Evolutionary conservation across 1,140 invertebrate genomes (phyloP).

Genomic region (Eufriesea mexicana): DNA sequence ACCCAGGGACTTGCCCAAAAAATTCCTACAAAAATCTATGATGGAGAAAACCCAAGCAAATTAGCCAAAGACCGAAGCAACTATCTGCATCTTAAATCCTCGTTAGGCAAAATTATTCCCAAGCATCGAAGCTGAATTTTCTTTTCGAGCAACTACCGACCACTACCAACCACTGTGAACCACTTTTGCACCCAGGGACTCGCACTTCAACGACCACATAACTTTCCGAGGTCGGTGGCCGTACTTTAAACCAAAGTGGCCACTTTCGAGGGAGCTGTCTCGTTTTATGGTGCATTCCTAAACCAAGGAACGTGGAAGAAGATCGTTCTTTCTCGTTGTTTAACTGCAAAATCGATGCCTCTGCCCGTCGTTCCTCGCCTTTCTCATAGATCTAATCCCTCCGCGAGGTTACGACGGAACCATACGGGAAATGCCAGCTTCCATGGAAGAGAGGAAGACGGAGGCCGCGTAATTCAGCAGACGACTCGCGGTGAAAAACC

Average conservation of each 20-base stretch:
- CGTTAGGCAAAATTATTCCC: too few relatives aligned
- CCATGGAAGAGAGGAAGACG: background rate
- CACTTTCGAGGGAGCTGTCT: constrained; percentile 20
- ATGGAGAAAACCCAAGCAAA: too few relatives aligned
- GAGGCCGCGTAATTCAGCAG: constrained; percentile 14
- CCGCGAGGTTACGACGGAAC: background rate
- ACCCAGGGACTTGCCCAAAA: too few relatives aligned
- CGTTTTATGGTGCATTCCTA: constrained; percentile 56
- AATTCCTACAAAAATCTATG: too few relatives aligned
- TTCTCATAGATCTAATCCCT: background rate
- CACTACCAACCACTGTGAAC: too few relatives aligned
- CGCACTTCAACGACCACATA: background rate
- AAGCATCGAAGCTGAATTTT: background rate
- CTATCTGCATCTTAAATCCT: too few relatives aligned
- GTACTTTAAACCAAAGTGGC: constrained; percentile 30
- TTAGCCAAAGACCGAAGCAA: too few relatives aligned
- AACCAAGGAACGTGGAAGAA: constrained; percentile 69
- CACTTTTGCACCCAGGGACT: background rate
- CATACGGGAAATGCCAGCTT: background rate
- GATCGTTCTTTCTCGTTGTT: constrained; percentile 63
- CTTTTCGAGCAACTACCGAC: too few relatives aligned
- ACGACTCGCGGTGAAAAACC: background rate
- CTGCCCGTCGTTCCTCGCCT: background rate
- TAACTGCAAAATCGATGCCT: constrained; percentile 36
- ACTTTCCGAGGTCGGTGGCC: constrained; percentile 21